Evolutionary conservation across 1,140 invertebrate species (phyloP), one percentile per base, ranked within the genome.

Genomic region (Leptinotarsa lineolata): DNA sequence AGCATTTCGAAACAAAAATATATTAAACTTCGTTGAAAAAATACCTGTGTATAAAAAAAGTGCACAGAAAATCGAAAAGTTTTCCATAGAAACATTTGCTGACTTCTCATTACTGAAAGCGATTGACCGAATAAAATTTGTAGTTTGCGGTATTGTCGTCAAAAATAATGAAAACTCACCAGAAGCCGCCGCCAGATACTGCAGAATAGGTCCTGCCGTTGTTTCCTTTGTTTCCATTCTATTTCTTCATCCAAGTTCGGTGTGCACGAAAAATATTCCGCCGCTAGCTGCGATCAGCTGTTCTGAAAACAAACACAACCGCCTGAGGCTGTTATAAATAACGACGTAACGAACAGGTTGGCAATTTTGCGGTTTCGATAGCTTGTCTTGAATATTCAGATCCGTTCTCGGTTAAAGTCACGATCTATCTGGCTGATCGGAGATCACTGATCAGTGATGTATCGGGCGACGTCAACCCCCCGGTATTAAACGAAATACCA

Each of bases 111-210:
- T 39, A 39, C 30, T 11, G 30, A 39, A 39, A 39, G 30, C 8
- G 11, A 39, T 39, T 11, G 8, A 11, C 11, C 3, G 30, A 11
- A 39, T 39, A 39, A 39, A 11, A 39, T 11, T 39, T 39, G 11
- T 8, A 39, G 30, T 39, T 39, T 39, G 30, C 18, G 13, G 15
- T 21, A 61, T 18, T 3, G 60, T 22, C 22, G 39, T 4, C 24
- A 30, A 30, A 22, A 63, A 22, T 22, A 22, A 0, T 4, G 24
- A 11, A 24, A 69, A 60, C 73, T 67, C 68, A 78, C 77, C 77
- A 6, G 77, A 72, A 46, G 71, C 72, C 1, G 77, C 77, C 6
- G 77, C 77, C n/a, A 74, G 22, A 66, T 78, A 78, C 58, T 78
- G 77, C n/a, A 78, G 39, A 15, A 75, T 5, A 30, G 74, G 70